Conservation (phyloP, 2,888 invertebrate genomes). For the Magallana nippona region DNA sequence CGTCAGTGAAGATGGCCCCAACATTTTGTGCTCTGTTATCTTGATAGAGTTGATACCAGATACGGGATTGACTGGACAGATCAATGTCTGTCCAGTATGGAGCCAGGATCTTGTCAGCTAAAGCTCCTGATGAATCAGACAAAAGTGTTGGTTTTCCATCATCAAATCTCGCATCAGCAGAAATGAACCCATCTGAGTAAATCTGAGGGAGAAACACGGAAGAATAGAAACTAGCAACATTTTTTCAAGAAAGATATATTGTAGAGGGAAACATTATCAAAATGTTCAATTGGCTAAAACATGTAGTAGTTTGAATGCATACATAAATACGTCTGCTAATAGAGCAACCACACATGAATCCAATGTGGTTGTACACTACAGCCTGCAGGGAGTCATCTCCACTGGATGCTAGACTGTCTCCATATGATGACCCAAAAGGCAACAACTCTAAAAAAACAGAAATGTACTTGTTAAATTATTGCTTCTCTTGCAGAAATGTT, state of each 20-base stretch:
- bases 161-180: constrained; percentile 27
- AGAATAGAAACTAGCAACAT: too few relatives aligned
- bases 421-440: neutral
- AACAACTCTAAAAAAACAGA: neutral
- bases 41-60: constrained; percentile 46
- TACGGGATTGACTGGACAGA: neutral
- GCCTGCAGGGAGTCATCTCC: constrained; percentile 15
- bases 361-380: neutral
- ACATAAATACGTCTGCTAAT: constrained; percentile 1
- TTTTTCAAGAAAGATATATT: too few relatives aligned
- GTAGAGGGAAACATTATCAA: too few relatives aligned
- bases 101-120: constrained; percentile 25
- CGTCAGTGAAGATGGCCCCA: neutral
- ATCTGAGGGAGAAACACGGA: constrained; percentile 4
- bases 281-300: too few relatives aligned
- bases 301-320: neutral
- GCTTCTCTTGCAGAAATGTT: too few relatives aligned
- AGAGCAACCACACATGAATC: constrained; percentile 24
- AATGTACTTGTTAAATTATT: too few relatives aligned
- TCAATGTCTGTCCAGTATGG: constrained; percentile 43
- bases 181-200: constrained; percentile 43
- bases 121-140: neutral
- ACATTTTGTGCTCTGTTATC: neutral
- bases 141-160: constrained; percentile 7
- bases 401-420: neutral